These are phyloP conservation scores for Merops nubicus DNA, from an alignment of 2,113 vertebrate species.

Conservation along the genomic window DNA sequence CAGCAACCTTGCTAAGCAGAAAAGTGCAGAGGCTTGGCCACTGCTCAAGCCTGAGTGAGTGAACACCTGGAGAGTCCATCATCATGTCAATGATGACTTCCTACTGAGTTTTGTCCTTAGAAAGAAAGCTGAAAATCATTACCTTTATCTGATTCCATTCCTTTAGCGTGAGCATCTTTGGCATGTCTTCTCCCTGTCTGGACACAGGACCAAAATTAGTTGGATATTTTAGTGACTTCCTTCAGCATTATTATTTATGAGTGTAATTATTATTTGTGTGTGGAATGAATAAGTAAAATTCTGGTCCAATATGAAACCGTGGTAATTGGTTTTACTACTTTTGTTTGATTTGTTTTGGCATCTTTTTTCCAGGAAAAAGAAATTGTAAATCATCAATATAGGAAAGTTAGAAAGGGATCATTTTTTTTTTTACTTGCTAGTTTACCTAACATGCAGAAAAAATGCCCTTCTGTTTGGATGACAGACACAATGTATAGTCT, in stretches of 20 bases:
- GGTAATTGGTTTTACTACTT: not conserved
- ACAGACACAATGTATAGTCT: not conserved
- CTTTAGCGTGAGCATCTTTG: rapidly evolving
- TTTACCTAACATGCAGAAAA: not conserved
- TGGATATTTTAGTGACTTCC: not conserved
- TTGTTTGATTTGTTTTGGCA: not conserved
- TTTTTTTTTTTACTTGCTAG: not conserved
- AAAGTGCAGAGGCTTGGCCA: not conserved
- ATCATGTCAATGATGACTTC: not conserved
- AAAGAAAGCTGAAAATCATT: not conserved
- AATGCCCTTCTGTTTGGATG: not conserved
- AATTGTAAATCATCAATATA: not conserved
- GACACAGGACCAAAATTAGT: not conserved
- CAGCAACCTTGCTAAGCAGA: not conserved
- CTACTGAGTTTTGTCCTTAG: not conserved
- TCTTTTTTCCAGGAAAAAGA: not conserved
- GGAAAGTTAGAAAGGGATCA: not conserved
- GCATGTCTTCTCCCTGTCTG: not conserved
- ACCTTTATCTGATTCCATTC: not conserved
- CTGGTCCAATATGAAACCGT: not conserved
- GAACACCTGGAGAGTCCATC: not conserved
- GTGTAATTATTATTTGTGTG: no score
- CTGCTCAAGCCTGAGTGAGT: not conserved
- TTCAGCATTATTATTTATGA: not conserved
- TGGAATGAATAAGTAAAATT: not conserved